phyloP scores from a whole-genome alignment of 2,113 vertebrate species.

The Myrmecophaga tridactyla region DNA sequence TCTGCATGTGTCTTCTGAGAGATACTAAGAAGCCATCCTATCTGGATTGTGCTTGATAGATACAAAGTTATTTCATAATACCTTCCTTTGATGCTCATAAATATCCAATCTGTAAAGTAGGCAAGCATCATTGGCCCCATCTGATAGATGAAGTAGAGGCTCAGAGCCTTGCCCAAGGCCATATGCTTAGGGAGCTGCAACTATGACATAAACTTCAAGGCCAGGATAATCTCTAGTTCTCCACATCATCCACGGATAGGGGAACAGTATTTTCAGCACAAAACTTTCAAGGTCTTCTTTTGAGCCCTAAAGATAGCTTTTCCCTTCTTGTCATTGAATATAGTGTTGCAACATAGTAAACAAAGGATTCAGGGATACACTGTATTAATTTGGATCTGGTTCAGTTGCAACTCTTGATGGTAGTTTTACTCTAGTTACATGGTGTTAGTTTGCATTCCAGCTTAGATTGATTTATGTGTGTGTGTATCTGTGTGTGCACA shows the following conservation, averaged over 20 bases:
- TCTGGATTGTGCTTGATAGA: fast-evolving
- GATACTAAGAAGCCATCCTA: neutral
- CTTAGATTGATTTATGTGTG: neutral
- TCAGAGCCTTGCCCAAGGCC: neutral
- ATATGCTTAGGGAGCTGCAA: neutral
- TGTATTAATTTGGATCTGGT: neutral
- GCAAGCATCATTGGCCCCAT: neutral
- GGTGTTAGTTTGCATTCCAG: neutral
- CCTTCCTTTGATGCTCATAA: neutral
- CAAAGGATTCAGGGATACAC: neutral
- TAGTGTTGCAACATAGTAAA: neutral
- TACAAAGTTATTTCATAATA: neutral
- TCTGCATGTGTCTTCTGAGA: too few relatives aligned
- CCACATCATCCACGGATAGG: neutral
- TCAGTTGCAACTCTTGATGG: neutral
- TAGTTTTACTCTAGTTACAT: neutral
- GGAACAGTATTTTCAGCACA: neutral
- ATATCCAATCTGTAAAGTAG: neutral
- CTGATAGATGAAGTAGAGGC: neutral
- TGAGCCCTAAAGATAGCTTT: neutral
- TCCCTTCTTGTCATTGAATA: neutral
- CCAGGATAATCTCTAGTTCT: neutral
- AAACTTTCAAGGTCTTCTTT: neutral
- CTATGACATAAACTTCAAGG: neutral
- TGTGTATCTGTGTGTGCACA: too few relatives aligned